phyloP scores from a whole-genome alignment of 1,140 invertebrate genomes.

The Pygmarrhopalites habei region DNA sequence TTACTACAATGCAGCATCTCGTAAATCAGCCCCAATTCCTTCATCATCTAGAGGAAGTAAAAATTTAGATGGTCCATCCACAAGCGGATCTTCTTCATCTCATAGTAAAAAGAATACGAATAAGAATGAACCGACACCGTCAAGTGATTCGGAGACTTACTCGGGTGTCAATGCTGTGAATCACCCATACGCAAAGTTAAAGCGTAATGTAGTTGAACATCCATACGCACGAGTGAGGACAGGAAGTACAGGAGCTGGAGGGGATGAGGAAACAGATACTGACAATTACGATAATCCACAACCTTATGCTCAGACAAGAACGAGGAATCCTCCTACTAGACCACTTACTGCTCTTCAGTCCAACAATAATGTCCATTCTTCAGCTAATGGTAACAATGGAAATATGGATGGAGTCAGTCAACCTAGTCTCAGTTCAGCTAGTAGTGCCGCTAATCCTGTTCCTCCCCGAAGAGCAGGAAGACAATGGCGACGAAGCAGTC shows the following conservation, averaged over 20 bases:
- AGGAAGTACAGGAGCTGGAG: background rate
- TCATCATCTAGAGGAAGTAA: background rate
- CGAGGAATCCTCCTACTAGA: background rate
- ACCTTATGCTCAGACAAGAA: conserved; percentile 28
- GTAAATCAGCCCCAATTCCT: background rate
- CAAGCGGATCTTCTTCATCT: too few relatives aligned
- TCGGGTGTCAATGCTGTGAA: conserved; percentile 3
- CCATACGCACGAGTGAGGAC: conserved; percentile 27
- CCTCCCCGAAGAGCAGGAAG: conserved; percentile 29
- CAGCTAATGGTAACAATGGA: background rate
- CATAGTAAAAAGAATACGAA: background rate
- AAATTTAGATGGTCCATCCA: too few relatives aligned
- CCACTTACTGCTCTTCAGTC: background rate
- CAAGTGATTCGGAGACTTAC: conserved; percentile 35
- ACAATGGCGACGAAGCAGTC: conserved; percentile 32
- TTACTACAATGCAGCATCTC: conserved; percentile 6
- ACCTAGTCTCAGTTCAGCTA: background rate
- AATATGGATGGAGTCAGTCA: background rate
- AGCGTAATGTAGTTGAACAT: conserved; percentile 25
- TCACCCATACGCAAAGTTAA: conserved; percentile 36
- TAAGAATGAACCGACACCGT: conserved; percentile 26
- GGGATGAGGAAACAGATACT: conserved; percentile 36
- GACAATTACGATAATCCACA: conserved; percentile 38
- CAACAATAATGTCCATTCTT: too few relatives aligned
- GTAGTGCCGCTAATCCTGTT: conserved; percentile 19